Percentiles rank a stretch among this genome's conserved stretches.
phyloP scores from a whole-genome alignment of 2,888 invertebrate species.

The Apomyelois bistriatella region DNA sequence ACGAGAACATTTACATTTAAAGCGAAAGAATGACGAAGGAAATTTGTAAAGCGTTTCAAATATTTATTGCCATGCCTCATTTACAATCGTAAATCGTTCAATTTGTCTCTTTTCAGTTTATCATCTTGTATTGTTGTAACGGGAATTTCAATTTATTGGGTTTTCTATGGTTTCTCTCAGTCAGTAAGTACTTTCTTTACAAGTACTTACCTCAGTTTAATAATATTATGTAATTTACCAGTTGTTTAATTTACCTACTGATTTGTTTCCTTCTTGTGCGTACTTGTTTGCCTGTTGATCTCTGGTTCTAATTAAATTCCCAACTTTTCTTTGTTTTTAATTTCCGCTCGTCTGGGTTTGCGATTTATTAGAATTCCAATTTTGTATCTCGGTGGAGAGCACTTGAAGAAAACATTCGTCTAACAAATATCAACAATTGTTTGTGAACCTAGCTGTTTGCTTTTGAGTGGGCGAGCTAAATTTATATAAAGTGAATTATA shows the following conservation, averaged over 20 bases:
- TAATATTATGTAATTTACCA: neutral
- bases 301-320: neutral
- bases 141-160: conserved; percentile 15
- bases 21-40: conserved; percentile 25
- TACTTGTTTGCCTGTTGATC: neutral
- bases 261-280: neutral
- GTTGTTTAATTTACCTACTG: neutral
- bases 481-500: neutral
- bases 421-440: conserved; percentile 31
- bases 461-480: neutral
- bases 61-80: conserved; percentile 26
- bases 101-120: conserved; percentile 20
- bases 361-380: conserved; percentile 48
- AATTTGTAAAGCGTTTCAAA: conserved; percentile 29
- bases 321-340: conserved; percentile 36
- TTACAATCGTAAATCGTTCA: conserved; percentile 25
- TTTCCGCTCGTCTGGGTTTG: conserved; percentile 32
- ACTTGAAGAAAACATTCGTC: conserved; percentile 27
- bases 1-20: conserved; percentile 20
- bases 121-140: conserved; percentile 18
- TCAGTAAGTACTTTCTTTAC: neutral
- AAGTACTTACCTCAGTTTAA: neutral
- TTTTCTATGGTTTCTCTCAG: neutral
- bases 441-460: conserved; percentile 16
- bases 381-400: conserved; percentile 26